phyloP scores from a whole-genome alignment of 2,797 vertebrate species.

The Oryzias dopingdopingensis region DNA sequence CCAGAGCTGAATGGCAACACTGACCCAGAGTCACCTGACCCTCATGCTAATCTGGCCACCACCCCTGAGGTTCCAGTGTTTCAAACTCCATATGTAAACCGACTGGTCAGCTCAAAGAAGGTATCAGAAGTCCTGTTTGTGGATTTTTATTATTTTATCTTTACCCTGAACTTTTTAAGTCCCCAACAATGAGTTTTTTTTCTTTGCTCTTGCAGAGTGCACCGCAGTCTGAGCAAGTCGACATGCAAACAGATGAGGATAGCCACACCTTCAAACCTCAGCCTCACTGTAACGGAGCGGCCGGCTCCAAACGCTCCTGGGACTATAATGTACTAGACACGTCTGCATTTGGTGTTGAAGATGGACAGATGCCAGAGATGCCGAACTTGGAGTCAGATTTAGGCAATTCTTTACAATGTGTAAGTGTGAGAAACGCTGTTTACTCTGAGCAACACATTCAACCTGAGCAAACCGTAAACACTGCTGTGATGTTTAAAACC shows the following conservation, averaged over 20 bases:
- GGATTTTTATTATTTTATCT: neutral
- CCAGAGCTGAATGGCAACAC: slow-evolving; percentile 24
- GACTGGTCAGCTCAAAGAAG: slow-evolving; percentile 71
- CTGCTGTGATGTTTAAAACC: slow-evolving; percentile 22
- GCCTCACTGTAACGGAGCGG: slow-evolving; percentile 4
- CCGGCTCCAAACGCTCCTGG: slow-evolving; percentile 25
- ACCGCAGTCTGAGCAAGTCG: slow-evolving; percentile 3
- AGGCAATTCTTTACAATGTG: slow-evolving; percentile 55
- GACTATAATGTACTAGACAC: slow-evolving; percentile 45
- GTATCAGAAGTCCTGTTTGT: slow-evolving; percentile 30
- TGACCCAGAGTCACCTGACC: slow-evolving; percentile 32
- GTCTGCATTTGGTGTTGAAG: slow-evolving; percentile 22
- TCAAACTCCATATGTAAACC: slow-evolving; percentile 74
- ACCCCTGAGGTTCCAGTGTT: slow-evolving; percentile 74
- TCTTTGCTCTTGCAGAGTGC: slow-evolving; percentile 23
- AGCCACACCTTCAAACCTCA: slow-evolving; percentile 11
- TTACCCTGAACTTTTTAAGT: neutral
- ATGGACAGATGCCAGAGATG: slow-evolving; percentile 62
- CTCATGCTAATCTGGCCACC: slow-evolving; percentile 4
- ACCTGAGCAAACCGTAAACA: neutral
- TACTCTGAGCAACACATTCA: neutral
- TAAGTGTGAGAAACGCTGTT: slow-evolving; percentile 18
- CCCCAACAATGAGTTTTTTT: neutral
- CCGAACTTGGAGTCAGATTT: slow-evolving; percentile 69
- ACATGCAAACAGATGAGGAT: slow-evolving; percentile 12